phyloP scores from a whole-genome alignment of 2,797 vertebrate species.

The Lemur catta region DNA sequence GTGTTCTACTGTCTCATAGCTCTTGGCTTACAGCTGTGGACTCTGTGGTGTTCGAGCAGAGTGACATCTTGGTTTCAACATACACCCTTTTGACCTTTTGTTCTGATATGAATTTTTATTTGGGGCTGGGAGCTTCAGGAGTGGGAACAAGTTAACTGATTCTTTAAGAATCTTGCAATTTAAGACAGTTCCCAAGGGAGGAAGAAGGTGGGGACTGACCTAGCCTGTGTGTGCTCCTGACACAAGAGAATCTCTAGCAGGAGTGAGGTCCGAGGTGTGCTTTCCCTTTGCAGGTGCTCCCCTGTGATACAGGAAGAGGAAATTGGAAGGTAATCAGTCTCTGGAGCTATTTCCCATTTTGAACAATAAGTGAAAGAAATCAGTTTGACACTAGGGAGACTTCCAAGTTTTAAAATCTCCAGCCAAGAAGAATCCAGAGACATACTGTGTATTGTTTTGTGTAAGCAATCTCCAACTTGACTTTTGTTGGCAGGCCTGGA shows the following conservation, averaged over 20 bases:
- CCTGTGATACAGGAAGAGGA: neutral
- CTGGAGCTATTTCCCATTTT: neutral
- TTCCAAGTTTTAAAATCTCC: neutral
- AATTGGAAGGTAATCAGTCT: neutral
- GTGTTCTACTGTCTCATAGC: neutral
- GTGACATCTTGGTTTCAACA: slow-evolving; percentile 13
- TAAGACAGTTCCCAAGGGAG: neutral
- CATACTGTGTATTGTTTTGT: neutral
- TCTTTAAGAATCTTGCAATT: neutral
- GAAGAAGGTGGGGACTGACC: neutral
- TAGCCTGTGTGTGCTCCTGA: neutral
- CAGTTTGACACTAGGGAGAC: neutral
- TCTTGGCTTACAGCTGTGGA: neutral
- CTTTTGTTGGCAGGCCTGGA: neutral
- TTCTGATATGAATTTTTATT: slow-evolving; percentile 20
- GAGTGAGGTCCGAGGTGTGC: neutral
- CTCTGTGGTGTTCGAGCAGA: neutral
- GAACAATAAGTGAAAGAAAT: neutral
- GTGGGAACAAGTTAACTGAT: neutral
- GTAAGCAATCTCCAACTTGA: neutral
- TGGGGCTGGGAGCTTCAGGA: neutral
- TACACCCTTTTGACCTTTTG: slow-evolving; percentile 40
- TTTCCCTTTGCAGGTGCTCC: neutral
- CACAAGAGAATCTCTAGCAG: neutral
- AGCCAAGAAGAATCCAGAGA: neutral